These are phyloP conservation scores for Nomada ferruginata DNA, from an alignment of 2,888 invertebrate genomes.

Conservation along the genomic window DNA sequence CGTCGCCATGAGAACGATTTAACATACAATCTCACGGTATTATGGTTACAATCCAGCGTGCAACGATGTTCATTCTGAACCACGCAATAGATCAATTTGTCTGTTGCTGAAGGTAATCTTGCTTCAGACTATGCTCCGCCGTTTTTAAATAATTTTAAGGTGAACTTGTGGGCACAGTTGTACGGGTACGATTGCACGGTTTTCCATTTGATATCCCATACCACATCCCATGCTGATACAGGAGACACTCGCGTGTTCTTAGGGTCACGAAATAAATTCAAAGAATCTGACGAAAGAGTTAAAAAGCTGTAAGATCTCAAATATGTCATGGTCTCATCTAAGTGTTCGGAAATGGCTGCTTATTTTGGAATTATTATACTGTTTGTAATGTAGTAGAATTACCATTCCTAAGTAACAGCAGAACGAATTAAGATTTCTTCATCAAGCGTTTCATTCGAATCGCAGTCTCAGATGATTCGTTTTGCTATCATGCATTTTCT, in stretches of 20 bases:
- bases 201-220: no score
- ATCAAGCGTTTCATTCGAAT: not conserved
- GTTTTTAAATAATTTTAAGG: not conserved
- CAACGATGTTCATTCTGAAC: not conserved
- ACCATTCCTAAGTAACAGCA: not conserved
- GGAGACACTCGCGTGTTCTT: not conserved
- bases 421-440: slow-evolving; percentile 4
- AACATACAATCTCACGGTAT: slow-evolving; percentile 5
- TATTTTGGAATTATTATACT: not conserved
- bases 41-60: slow-evolving; percentile 5
- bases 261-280: not conserved
- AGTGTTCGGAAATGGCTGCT: not conserved
- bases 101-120: slow-evolving; percentile 22
- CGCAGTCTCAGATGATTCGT: not conserved
- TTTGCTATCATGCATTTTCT: not conserved
- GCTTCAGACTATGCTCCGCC: not conserved
- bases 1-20: slow-evolving; percentile 11
- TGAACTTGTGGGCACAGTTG: not conserved
- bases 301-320: not conserved
- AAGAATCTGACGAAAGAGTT: not conserved
- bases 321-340: not conserved
- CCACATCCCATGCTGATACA: no score
- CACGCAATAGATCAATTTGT: slow-evolving; percentile 27
- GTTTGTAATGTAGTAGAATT: not conserved
- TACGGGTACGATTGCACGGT: no score